These are phyloP conservation scores for Chaetophractus vellerosus DNA, from an alignment of 2,797 vertebrate species.

Conservation along the genomic window DNA sequence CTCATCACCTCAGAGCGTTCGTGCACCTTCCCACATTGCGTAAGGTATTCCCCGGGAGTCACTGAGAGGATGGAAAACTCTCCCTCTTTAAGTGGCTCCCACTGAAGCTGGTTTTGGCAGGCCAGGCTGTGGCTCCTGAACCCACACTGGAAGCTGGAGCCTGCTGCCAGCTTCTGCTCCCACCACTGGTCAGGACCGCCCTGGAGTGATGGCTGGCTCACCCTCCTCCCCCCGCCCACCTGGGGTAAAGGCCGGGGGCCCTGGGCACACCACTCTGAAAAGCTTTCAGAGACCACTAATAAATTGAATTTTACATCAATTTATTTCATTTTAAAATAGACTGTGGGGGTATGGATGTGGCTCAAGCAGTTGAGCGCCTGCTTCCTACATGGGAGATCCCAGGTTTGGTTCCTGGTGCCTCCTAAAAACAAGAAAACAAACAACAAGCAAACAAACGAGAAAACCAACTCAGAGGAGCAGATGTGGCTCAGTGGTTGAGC, in stretches of 20 bases:
- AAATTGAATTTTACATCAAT: background rate
- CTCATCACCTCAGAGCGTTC: background rate
- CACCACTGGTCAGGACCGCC: background rate
- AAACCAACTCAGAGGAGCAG: too few relatives aligned
- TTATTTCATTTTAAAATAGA: conserved; percentile 1
- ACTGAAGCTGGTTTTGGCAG: conserved; percentile 56
- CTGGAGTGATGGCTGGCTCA: background rate
- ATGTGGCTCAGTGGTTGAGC: too few relatives aligned
- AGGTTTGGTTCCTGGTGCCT: too few relatives aligned
- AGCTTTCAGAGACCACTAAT: background rate
- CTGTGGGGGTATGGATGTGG: background rate
- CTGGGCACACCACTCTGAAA: background rate
- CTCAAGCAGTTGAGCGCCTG: too few relatives aligned
- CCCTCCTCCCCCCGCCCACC: background rate
- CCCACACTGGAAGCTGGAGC: conserved; percentile 63
- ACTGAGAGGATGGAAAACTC: conserved; percentile 38
- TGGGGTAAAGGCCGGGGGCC: accelerated
- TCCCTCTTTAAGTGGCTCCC: background rate
- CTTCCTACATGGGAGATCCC: too few relatives aligned
- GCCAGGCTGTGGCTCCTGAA: background rate
- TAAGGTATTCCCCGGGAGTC: conserved; percentile 64
- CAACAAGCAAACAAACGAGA: too few relatives aligned
- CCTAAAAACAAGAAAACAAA: too few relatives aligned
- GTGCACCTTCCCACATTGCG: background rate
- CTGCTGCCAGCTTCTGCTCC: conserved; percentile 29